Evolutionary conservation across 1,140 invertebrate genomes (phyloP).

Genomic region (Caenorhabditis remanei): DNA sequence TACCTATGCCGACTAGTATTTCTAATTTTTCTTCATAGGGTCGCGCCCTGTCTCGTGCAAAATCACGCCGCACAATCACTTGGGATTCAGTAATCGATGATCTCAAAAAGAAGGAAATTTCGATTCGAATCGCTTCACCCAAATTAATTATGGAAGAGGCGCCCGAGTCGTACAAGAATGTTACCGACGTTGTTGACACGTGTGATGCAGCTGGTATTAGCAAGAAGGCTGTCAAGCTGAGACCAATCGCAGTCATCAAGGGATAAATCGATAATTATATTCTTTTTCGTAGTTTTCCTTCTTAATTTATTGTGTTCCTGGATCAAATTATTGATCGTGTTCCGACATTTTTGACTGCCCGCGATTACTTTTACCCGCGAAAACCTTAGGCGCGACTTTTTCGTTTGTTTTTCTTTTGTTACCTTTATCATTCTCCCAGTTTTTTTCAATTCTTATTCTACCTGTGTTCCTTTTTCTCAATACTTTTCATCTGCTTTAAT

Average conservation of each 20-base stretch:
- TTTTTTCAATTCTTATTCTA: too few species aligned
- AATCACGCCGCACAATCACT: slow-evolving; percentile 94
- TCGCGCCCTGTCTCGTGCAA: slow-evolving; percentile 93
- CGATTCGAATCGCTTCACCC: slow-evolving; percentile 96
- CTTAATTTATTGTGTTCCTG: background rate
- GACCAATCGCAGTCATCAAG: slow-evolving; percentile 99
- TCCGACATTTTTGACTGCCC: too few species aligned
- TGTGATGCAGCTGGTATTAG: slow-evolving; percentile 97
- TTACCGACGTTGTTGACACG: slow-evolving; percentile 98
- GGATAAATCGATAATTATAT: slow-evolving; percentile 81
- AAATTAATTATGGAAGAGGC: slow-evolving; percentile 98
- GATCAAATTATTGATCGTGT: too few species aligned
- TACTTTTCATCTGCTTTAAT: too few species aligned
- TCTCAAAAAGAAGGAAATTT: slow-evolving; percentile 91
- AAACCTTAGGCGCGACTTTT: too few species aligned
- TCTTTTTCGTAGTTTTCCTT: background rate
- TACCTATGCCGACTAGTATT: background rate
- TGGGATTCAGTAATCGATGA: slow-evolving; percentile 91
- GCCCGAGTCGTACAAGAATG: slow-evolving; percentile 99
- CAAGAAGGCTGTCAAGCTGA: slow-evolving; percentile 95
- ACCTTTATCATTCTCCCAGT: too few species aligned
- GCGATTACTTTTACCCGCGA: too few species aligned
- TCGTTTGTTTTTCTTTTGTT: too few species aligned
- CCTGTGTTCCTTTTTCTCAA: too few species aligned
- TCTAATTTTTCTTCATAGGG: slow-evolving; percentile 82